Evolutionary conservation across 1,140 invertebrate genomes (phyloP), one percentile per base, ranked within the genome.

Genomic region (Ctenoplectra terminalis): DNA sequence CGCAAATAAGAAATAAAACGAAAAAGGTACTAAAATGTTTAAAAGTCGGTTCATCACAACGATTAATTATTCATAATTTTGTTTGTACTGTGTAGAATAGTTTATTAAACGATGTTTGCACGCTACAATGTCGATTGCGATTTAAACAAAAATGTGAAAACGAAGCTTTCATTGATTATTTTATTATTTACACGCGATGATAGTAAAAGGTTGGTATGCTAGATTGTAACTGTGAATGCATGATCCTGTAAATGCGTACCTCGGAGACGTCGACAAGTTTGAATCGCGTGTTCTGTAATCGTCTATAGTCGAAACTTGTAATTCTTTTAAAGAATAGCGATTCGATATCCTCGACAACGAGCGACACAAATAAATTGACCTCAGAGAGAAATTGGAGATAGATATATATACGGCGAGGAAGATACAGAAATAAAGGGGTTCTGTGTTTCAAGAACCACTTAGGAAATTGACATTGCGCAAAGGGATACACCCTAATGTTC

Each of bases 391-490:
- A 80, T 52, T 64, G 80, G 52, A 76, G 85, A 86, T 83, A 81
- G 72, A 83, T 88, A 85, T 70, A 85, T 70, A 89, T 80, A 85
- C 77, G 84, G 79, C 82, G 81, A 88, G 81, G 88, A 86, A 88
- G 85, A 87, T 81, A 87, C 71, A 86, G 79, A 88, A 77, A 87
- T 71, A 69, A 87, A 84, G 86, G 81, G 60, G 63, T 69, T 79
- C 81, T 81, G 70, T 84, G 74, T 84, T 87, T 26, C 76, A 86
- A 88, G 85, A 85, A 90, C 88, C 87, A 81, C 85, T 79, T 88
- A 89, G 82, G 86, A 90, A 92, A 92, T 92, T 92, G 91, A 92
- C 91, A 92, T 91, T 85, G 88, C 89, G 87, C 88, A 83, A 89
- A 90, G 82, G 86, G 87, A 88, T 64, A 54, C 79, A 87, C 70